These are phyloP conservation scores for Cossypha polioptera DNA, from an alignment of 2,797 vertebrate species.

Conservation along the genomic window DNA sequence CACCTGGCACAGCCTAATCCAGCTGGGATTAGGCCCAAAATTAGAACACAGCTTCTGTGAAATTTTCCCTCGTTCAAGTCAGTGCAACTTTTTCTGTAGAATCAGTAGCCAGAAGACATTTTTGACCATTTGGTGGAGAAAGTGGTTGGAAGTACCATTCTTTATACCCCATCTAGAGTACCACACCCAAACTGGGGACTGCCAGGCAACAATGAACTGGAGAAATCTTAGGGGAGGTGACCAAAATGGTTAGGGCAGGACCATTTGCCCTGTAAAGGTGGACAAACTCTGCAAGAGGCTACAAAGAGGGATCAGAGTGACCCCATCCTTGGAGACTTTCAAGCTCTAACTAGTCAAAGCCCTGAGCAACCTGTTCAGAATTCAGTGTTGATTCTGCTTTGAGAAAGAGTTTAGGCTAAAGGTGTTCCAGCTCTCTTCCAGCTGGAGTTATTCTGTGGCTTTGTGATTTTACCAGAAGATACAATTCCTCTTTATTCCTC, in stretches of 20 bases:
- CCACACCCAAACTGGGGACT: neutral
- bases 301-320: neutral
- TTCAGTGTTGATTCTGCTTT: neutral
- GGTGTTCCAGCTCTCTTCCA: neutral
- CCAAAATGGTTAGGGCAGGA: neutral
- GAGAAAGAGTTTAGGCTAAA: neutral
- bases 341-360: neutral
- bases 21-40: neutral
- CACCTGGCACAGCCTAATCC: neutral
- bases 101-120: neutral
- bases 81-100: neutral
- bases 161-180: neutral
- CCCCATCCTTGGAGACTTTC: neutral
- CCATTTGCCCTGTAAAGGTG: neutral
- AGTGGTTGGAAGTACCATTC: neutral
- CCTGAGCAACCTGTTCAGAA: neutral
- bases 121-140: neutral
- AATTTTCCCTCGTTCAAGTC: accelerated
- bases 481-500: neutral
- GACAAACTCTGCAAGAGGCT: neutral
- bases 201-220: neutral
- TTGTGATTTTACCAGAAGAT: neutral
- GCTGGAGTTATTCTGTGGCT: neutral
- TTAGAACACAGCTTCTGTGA: neutral
- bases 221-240: neutral